Base-by-base conservation (phyloP, 2,888 invertebrate species). In the Hydraecia micacea region DNA sequence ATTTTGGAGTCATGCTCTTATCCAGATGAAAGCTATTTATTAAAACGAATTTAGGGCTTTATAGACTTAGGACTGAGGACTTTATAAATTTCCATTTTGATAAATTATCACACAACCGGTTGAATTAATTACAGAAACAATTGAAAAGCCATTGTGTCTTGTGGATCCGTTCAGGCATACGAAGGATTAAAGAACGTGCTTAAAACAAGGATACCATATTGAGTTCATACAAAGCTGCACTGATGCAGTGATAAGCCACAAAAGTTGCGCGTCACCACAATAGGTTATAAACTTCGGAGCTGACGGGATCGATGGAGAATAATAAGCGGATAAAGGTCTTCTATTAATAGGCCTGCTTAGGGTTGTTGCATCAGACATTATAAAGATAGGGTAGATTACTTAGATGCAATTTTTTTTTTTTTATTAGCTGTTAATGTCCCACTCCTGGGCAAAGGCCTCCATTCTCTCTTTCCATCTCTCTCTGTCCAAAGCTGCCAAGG, bases 201-300 rank as follows among this genome's bases (percentile, higher is more conserved):
- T 62, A 62, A 28, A n/a, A 72, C 32, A 5, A 70, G 36, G n/a
- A 60, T 8, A 67, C 18, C 18, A 28, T 60, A 46, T n/a, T 9
- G 15, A 65, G 15, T 46, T 58, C 11, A 55, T 62, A 65, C 7
- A 63, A 62, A 52, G 18, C n/a, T 62, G 15, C 79, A 75, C 8
- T n/a, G 52, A 74, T 75, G 42, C 62, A 66, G 60, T 73, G 39
- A 66, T 72, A 76, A 46, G 28, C 72, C 58, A 67, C 69, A 72
- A 80, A 87, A 86, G 68, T 79, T 65, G 73, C 84, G 52, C 6
- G 78, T 83, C 80, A 87, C 39, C 91, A n/a, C 90, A 91, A 91
- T 91, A 92, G 89, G 81, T 73, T 84, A 81, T 86, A 80, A 79
- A 74, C 90, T 86, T 87, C 89, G 89, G 73, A 74, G 85, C 88